Base-by-base conservation (phyloP, 2,113 vertebrate genomes). In the Zapus hudsonius region DNA sequence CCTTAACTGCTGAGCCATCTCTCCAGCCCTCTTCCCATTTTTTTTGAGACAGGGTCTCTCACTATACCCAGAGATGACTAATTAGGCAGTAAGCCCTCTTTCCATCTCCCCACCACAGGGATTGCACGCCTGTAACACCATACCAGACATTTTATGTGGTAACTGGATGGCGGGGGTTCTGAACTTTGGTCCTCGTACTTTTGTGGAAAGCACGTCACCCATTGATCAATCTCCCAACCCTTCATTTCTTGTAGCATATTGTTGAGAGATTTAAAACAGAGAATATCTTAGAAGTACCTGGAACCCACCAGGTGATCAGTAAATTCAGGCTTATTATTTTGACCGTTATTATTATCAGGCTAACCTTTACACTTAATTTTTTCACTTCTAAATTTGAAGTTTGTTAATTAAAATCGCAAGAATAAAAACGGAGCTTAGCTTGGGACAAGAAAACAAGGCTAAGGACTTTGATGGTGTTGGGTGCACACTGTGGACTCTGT, bases 351-450 rank as follows among this genome's bases (percentile, higher is more conserved):
- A 36, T 66, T 80, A 40, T 91, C 12, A 38, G 9, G 79, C 79
- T 31, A 79, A 64, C 2, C 64, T n/a, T 87, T 72, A 6, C 73
- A 4, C 83, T 93, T 95, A 63, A 27, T 73, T 86, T 76, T 15
- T 75, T 2, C 5, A 64, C 23, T 90, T 94, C 19, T 36, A 92
- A 84, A 36, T 29, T 87, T 25, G 13, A 92, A 89, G 15, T 84
- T 93, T 66, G 67, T 87, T 84, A 13, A 64, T 88, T 83, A 25
- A 80, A 75, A 61, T 91, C 27, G 33, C 67, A 55, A 57, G 63
- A 40, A 42, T 84, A 85, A 74, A 88, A 73, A n/a, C 33, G 47
- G 29, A 22, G 23, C 23, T 84, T 13, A 38, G 38, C 8, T 88
- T 80, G n/a, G 33, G 11, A 67, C 10, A 90, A 88, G 61, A 11